Percentiles rank a stretch among this genome's conserved stretches.
Evolutionary conservation across 2,888 invertebrate species (phyloP).

Genomic region (Tethea ocularis): DNA sequence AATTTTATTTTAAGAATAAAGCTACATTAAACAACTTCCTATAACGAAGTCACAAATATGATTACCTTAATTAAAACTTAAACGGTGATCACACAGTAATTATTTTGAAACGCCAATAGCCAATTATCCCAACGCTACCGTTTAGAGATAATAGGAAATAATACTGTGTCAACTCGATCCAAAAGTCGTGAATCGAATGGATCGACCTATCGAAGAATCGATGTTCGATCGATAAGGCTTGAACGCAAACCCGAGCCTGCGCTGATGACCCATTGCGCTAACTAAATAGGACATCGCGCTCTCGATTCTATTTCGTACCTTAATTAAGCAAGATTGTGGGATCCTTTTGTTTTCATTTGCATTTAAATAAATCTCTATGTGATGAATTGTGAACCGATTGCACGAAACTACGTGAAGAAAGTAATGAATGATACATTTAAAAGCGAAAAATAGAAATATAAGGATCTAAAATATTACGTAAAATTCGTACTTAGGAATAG

Average conservation of each 20-base stretch:
- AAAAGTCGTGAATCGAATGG: conserved; percentile 53
- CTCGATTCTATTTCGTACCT: conserved; percentile 60
- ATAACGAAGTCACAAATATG: too few relatives aligned
- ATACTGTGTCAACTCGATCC: conserved; percentile 52
- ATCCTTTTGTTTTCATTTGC: conserved; percentile 42
- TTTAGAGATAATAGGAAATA: conserved; percentile 30
- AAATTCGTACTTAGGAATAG: too few relatives aligned
- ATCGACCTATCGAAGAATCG: conserved; percentile 55
- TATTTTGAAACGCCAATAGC: conserved; percentile 1
- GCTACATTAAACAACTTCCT: too few relatives aligned
- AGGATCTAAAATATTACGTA: too few relatives aligned
- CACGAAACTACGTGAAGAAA: conserved; percentile 2
- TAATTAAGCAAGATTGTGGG: conserved; percentile 66
- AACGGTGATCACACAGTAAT: neutral
- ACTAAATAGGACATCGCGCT: conserved; percentile 74
- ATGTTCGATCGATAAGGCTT: conserved; percentile 46
- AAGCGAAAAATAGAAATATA: too few relatives aligned
- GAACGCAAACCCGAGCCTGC: conserved; percentile 43
- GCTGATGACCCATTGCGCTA: conserved; percentile 72
- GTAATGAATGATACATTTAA: too few relatives aligned
- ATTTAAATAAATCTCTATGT: conserved; percentile 4
- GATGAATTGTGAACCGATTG: conserved; percentile 5
- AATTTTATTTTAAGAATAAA: too few relatives aligned
- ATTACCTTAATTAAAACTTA: neutral
- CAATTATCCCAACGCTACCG: conserved; percentile 9